Evolutionary conservation across 2,113 vertebrate genomes (phyloP), one percentile per base, ranked within the genome.

Genomic region (Entomyzon cyanotis): DNA sequence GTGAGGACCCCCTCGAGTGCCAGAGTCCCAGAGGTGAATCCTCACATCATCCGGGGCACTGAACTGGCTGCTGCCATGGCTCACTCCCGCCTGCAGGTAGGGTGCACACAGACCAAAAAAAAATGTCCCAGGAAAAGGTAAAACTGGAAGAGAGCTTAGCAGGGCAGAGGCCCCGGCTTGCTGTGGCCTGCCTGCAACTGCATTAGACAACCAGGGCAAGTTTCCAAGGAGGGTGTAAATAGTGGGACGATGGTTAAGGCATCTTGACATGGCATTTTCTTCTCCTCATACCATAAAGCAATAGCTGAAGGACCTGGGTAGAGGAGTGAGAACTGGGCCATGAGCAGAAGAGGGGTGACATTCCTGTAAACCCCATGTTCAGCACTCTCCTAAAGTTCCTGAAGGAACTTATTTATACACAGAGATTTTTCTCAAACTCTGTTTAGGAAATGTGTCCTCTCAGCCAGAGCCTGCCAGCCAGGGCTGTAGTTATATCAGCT

Each of bases 101-200:
- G n/a, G 24, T 25, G 31, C 70, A 67, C 44, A 52, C 20, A 18
- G 9, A 33, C 30, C 62, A 19, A 64, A 95, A 24, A 60, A 22
- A 27, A 19, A 62, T 7, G 20, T 22, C 0, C 0, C 10, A 13
- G 56, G 52, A 69, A 64, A 20, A 70, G 46, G 21, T 28, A 39
- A 65, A 87, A 60, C 31, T 70, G 71, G 80, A 82, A 55, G 58
- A 70, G n/a, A 67, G 9, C 8, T 2, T 17, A 41, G 58, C 0
- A 0, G 16, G 33, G n/a, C 71, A 70, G 55, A 67, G 50, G 47
- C 8, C 44, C 14, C 0, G 0, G 44, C 52, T 91, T 7, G 1
- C 44, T 71, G 65, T 6, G 1, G 15, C 65, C 65, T 71, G 21
- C 5, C n/a, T 28, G 25, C 0, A 1, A 30, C 53, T 79, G 59